Evolutionary conservation across 2,888 invertebrate species (phyloP).

Genomic region (Crioceris asparagi): DNA sequence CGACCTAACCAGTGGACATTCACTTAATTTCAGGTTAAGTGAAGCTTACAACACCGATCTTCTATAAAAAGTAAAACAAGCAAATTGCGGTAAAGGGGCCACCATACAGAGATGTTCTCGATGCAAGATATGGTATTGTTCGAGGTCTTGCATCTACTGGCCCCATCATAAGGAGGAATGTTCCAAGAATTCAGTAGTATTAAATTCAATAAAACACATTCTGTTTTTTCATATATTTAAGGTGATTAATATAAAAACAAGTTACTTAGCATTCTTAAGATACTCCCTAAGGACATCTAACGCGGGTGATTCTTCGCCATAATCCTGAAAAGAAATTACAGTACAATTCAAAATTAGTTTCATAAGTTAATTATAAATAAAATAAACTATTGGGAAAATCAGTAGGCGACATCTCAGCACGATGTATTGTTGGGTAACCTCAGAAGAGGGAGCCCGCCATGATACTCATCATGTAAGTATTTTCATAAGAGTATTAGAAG

Average conservation of each 20-base stretch:
- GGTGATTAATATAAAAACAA: conserved; percentile 33
- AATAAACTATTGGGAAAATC: conserved; percentile 13
- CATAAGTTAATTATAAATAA: conserved; percentile 3
- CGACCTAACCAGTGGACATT: no score
- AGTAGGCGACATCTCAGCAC: conserved; percentile 23
- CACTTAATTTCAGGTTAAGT: no score
- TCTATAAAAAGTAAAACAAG: no score
- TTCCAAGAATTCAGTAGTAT: no score
- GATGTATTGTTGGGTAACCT: conserved; percentile 34
- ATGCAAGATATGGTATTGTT: no score
- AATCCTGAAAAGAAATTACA: conserved; percentile 60
- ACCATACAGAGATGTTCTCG: no score
- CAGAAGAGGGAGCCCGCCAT: conserved; percentile 42
- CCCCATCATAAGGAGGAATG: no score
- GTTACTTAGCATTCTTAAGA: conserved; percentile 70
- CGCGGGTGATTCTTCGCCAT: conserved; percentile 94
- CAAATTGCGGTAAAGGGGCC: no score
- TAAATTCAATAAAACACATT: conserved; percentile 1
- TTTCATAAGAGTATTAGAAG: neutral
- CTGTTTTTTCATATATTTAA: conserved; percentile 24
- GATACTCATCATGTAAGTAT: conserved; percentile 16
- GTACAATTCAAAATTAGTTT: conserved; percentile 10
- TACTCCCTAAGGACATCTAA: conserved; percentile 92
- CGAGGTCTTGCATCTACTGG: no score
- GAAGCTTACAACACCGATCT: no score